Evolutionary conservation across 2,888 invertebrate species (phyloP).

Genomic region (Ormyrus nitidulus): DNA sequence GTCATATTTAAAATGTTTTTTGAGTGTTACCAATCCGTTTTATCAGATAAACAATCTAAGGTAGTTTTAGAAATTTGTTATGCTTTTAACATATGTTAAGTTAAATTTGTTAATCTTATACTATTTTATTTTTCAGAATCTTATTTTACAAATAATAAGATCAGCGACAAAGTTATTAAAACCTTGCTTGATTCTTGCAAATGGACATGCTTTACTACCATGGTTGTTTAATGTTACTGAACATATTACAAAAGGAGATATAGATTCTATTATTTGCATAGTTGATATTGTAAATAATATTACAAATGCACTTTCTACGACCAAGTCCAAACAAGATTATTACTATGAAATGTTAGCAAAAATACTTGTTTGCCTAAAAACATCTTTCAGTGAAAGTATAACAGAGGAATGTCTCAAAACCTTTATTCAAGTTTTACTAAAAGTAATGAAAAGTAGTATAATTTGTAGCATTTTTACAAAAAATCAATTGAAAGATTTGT

Average conservation of each 20-base stretch:
- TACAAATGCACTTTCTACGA: constrained; percentile 56
- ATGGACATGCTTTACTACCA: constrained; percentile 82
- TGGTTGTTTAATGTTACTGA: constrained; percentile 79
- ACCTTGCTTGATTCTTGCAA: constrained; percentile 81
- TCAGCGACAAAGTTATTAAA: constrained; percentile 81
- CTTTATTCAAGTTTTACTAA: constrained; percentile 60
- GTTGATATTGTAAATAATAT: constrained; percentile 66
- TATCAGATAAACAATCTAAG: constrained; percentile 81
- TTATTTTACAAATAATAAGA: constrained; percentile 82
- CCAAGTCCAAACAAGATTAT: constrained; percentile 58
- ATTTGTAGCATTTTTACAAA: constrained; percentile 61
- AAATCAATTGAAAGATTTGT: constrained; percentile 62
- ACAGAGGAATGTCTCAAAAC: constrained; percentile 52
- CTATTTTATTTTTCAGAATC: constrained; percentile 70
- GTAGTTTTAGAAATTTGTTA: constrained; percentile 66
- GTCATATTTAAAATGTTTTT: constrained; percentile 87
- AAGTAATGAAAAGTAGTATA: constrained; percentile 60
- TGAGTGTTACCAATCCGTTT: constrained; percentile 81
- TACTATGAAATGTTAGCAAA: constrained; percentile 61
- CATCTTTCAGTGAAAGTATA: constrained; percentile 58
- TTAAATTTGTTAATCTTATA: constrained; percentile 5
- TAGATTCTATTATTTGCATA: constrained; percentile 60
- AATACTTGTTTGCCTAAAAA: constrained; percentile 59
- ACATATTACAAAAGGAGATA: constrained; percentile 60
- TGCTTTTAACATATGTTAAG: constrained; percentile 7